Evolutionary conservation across 2,888 invertebrate species (phyloP).

Genomic region (Pyrrhosoma nymphula): DNA sequence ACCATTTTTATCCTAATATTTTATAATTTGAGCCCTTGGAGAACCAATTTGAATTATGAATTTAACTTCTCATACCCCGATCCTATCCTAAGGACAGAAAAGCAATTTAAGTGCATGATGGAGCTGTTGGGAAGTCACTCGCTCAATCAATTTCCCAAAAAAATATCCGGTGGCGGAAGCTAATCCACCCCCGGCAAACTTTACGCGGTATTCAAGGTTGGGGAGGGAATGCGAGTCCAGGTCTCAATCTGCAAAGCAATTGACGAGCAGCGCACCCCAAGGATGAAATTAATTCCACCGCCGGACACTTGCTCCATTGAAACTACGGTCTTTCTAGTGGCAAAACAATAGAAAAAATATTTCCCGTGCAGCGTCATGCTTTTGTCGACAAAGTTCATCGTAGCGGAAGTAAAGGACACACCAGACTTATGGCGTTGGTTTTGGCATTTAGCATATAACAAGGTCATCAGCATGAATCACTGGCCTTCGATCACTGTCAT

Average conservation of each 20-base stretch:
- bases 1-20: neutral
- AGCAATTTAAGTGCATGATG: neutral
- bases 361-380: neutral
- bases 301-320: neutral
- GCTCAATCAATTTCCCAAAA: conserved; percentile 1
- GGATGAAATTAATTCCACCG: conserved; percentile 2
- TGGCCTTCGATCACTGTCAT: too few relatives aligned
- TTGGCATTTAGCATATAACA: too few relatives aligned
- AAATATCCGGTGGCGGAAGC: neutral
- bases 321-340: neutral
- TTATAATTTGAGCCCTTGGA: neutral
- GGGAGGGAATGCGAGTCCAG: neutral
- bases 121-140: neutral
- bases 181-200: neutral
- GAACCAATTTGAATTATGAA: neutral
- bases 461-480: too few relatives aligned
- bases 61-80: neutral
- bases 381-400: neutral
- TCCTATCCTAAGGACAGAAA: neutral
- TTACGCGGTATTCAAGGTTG: neutral
- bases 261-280: neutral
- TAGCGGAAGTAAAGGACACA: neutral
- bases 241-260: neutral
- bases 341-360: neutral
- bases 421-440: too few relatives aligned